Conservation (phyloP, 2,888 invertebrate species). For the Drosophila prolongata region DNA sequence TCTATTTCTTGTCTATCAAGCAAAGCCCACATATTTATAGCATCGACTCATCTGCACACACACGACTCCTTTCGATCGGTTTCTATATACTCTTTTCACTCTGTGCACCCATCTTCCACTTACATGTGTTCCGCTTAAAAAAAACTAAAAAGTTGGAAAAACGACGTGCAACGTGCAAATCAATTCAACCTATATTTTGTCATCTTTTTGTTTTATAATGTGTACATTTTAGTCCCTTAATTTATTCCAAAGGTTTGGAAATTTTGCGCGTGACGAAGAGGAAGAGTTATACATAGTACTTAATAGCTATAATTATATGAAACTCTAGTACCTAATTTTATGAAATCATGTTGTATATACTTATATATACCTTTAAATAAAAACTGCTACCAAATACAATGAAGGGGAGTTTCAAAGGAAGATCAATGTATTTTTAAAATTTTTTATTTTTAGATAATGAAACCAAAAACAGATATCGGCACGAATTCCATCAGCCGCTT, state of each 20-base stretch:
- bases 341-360: conserved; percentile 73
- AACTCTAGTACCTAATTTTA: conserved; percentile 73
- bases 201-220: conserved; percentile 64
- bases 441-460: too few relatives aligned
- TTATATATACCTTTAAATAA: conserved; percentile 75
- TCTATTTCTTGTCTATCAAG: conserved; percentile 39
- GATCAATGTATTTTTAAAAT: too few relatives aligned
- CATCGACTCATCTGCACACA: conserved; percentile 56
- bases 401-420: background rate
- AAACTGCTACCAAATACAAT: conserved; percentile 75
- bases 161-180: conserved; percentile 5
- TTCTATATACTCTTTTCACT: conserved; percentile 3
- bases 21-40: conserved; percentile 64
- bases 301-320: conserved; percentile 72
- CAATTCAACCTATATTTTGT: conserved; percentile 14
- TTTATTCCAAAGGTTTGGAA: conserved; percentile 79
- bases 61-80: conserved; percentile 12
- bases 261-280: conserved; percentile 68
- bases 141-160: background rate
- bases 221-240: conserved; percentile 80
- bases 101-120: conserved; percentile 7
- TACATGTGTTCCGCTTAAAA: conserved; percentile 12
- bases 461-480: too few relatives aligned
- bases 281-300: conserved; percentile 63
- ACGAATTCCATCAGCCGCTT: too few relatives aligned